Conservation (phyloP, 2,113 vertebrate species). For the Psittacula cyanocephala region DNA sequence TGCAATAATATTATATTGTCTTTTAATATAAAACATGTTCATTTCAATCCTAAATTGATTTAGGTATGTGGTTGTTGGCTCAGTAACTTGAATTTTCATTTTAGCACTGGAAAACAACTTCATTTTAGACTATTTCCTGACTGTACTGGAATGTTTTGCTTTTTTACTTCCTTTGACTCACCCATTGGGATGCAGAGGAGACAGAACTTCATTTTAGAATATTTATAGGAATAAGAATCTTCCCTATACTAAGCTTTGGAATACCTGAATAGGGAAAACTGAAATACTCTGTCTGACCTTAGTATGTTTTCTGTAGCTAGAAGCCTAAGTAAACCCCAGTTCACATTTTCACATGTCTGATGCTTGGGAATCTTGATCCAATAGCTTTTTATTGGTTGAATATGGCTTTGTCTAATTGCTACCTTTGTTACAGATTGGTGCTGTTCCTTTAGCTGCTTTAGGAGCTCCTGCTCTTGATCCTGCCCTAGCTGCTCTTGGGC, state of each 20-base stretch:
- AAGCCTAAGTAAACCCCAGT: not conserved
- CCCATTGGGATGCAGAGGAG: not conserved
- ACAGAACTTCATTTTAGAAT: not conserved
- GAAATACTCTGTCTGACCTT: not conserved
- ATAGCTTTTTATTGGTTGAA: accelerated
- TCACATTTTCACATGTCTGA: not conserved
- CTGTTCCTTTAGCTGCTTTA: constrained; percentile 87
- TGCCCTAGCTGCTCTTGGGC: constrained; percentile 92
- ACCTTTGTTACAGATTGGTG: constrained; percentile 85
- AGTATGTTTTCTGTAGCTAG: not conserved
- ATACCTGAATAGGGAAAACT: not conserved
- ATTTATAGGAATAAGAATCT: not conserved
- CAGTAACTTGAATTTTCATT: not conserved
- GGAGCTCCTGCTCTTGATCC: constrained; percentile 92
- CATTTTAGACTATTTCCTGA: not conserved
- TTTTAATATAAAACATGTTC: not conserved
- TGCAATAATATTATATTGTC: not conserved
- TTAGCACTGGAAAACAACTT: not conserved
- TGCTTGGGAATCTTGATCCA: not conserved
- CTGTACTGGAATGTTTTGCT: not conserved
- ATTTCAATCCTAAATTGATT: not conserved
- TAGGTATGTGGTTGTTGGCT: not conserved
- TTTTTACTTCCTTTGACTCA: not conserved
- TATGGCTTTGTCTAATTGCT: not conserved
- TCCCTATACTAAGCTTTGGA: not conserved